phyloP scores from a whole-genome alignment of 2,888 invertebrate genomes.

The Osmoderma eremita region DNA sequence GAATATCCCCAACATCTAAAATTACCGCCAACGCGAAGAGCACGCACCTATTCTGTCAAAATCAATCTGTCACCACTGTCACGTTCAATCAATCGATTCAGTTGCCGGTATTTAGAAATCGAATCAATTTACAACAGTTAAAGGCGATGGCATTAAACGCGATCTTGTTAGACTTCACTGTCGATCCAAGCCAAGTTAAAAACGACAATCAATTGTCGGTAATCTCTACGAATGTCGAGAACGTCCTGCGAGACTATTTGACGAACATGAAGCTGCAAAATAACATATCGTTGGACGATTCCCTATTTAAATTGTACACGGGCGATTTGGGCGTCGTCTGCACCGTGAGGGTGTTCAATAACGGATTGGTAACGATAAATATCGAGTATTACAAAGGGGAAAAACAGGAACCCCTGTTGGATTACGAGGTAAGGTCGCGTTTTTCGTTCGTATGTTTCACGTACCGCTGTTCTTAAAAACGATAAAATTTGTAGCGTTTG shows the following conservation, averaged over 20 bases:
- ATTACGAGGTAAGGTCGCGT: conserved; percentile 84
- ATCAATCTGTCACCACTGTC: not conserved
- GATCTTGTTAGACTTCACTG: conserved; percentile 80
- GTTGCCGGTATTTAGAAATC: conserved; percentile 12
- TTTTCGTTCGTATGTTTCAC: too few species aligned
- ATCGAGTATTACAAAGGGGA: conserved; percentile 85
- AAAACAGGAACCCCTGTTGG: conserved; percentile 76
- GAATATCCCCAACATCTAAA: not conserved
- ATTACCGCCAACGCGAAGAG: not conserved
- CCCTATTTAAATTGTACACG: conserved; percentile 75
- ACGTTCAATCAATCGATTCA: conserved; percentile 7
- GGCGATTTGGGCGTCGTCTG: conserved; percentile 77
- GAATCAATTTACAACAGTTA: not conserved
- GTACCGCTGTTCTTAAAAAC: too few species aligned
- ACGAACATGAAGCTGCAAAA: conserved; percentile 75
- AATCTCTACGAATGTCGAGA: conserved; percentile 74
- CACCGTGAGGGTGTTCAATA: conserved; percentile 77
- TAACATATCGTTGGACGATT: conserved; percentile 75
- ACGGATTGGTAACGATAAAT: conserved; percentile 82
- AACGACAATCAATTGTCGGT: conserved; percentile 74
- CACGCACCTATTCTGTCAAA: conserved; percentile 9
- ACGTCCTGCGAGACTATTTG: conserved; percentile 77
- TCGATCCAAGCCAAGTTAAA: conserved; percentile 74
- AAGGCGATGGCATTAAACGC: conserved; percentile 80
- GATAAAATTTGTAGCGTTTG: conserved; percentile 69